Conservation (phyloP, 2,888 invertebrate genomes). For the Troides helena region DNA sequence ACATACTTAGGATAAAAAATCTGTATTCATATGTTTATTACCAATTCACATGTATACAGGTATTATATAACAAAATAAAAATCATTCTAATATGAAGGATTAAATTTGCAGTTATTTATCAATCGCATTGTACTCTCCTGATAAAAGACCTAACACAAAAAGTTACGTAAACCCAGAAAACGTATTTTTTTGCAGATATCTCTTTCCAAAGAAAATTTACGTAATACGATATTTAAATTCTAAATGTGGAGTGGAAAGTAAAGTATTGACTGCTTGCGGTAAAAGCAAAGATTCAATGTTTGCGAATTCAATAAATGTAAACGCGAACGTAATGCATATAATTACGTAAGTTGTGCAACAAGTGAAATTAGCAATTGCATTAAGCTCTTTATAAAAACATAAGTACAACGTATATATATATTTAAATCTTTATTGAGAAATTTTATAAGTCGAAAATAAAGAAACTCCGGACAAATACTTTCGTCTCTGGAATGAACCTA, state of each 20-base stretch:
- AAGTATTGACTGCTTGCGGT: constrained; percentile 37
- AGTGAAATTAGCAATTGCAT: not conserved
- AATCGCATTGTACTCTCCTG: not conserved
- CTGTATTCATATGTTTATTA: not conserved
- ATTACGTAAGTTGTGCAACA: constrained; percentile 16
- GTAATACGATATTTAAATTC: constrained; percentile 59
- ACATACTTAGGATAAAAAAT: not conserved
- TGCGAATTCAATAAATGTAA: constrained; percentile 23
- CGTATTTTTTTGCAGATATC: constrained; percentile 9
- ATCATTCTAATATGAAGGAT: no score
- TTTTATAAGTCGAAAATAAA: no score
- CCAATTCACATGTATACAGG: no score
- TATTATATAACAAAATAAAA: no score
- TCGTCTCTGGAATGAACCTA: no score
- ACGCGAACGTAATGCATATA: constrained; percentile 6
- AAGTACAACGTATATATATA: no score
- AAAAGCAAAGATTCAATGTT: constrained; percentile 30
- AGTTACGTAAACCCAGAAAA: constrained; percentile 8
- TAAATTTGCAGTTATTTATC: not conserved
- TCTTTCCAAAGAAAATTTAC: constrained; percentile 42
- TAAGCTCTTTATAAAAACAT: not conserved
- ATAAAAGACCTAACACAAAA: not conserved
- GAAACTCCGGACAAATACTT: no score
- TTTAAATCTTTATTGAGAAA: no score
- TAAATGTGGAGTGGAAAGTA: constrained; percentile 58